phyloP scores from a whole-genome alignment of 2,888 invertebrate species.

The Aphodius sticticus region DNA sequence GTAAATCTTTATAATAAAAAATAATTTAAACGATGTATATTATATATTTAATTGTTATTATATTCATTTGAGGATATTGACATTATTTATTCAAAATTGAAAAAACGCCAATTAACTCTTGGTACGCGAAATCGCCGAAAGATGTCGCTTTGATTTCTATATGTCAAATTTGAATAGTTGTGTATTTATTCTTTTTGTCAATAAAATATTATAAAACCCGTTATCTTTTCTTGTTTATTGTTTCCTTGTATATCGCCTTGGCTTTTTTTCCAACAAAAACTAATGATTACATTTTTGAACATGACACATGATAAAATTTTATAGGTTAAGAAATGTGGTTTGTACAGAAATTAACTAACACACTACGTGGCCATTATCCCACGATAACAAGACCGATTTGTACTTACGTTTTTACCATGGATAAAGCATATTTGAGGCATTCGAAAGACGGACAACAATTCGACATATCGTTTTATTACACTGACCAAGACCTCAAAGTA shows the following conservation, averaged over 20 bases:
- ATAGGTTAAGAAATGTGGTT: constrained; percentile 31
- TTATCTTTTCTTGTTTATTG: background rate
- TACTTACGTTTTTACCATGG: constrained; percentile 61
- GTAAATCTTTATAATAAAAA: background rate
- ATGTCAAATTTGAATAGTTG: background rate
- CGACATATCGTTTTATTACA: constrained; percentile 66
- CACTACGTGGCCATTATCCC: constrained; percentile 5
- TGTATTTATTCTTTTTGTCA: background rate
- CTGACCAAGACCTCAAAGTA: constrained; percentile 60
- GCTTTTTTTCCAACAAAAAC: background rate
- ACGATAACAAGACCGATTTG: constrained; percentile 42
- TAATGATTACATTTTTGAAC: background rate
- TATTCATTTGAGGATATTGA: too few relatives aligned
- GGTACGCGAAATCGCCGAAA: too few relatives aligned
- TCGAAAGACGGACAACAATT: constrained; percentile 62
- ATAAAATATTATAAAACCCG: background rate
- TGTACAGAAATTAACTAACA: constrained; percentile 8
- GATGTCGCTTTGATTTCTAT: background rate
- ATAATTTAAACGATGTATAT: background rate
- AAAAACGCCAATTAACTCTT: too few relatives aligned
- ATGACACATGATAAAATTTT: constrained; percentile 12
- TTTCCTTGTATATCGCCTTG: background rate
- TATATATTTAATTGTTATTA: background rate
- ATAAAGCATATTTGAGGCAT: constrained; percentile 68
- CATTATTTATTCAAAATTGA: too few relatives aligned